Percentiles rank a stretch among this genome's conserved stretches.
These are phyloP conservation scores for Chrysolina oricalcia DNA, from an alignment of 2,888 invertebrate species.

Conservation along the genomic window DNA sequence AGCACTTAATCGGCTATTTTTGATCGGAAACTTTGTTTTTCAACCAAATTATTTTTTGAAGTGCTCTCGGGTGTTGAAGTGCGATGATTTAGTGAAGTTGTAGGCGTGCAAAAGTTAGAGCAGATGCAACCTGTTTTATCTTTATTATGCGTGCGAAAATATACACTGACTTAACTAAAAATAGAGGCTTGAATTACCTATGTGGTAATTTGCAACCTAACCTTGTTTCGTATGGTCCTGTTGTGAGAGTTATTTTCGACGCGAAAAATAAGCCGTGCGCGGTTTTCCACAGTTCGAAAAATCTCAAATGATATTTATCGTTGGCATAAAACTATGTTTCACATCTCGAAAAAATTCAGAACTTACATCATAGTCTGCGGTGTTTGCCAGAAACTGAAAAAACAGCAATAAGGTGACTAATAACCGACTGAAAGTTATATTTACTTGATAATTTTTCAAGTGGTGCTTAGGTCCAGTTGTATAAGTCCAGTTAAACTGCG, in stretches of 20 bases:
- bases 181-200: constrained; percentile 46
- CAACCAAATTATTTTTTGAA: constrained; percentile 20
- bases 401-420: constrained; percentile 1
- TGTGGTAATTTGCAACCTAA: constrained; percentile 18
- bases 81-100: constrained; percentile 29
- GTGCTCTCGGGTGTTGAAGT: constrained; percentile 17
- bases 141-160: constrained; percentile 31
- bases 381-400: constrained; percentile 10
- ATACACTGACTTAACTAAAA: constrained; percentile 33
- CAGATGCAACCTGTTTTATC: constrained; percentile 37
- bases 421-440: not conserved
- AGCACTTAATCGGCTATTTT: constrained; percentile 4
- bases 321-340: constrained; percentile 8
- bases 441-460: not conserved
- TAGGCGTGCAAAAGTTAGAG: constrained; percentile 34
- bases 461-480: no score
- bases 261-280: constrained; percentile 10
- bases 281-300: not conserved
- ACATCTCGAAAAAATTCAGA: not conserved
- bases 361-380: not conserved
- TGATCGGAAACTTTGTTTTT: constrained; percentile 11
- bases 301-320: not conserved
- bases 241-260: constrained; percentile 9
- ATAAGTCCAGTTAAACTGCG: no score
- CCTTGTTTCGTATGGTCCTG: constrained; percentile 14